Conservation (phyloP, 2,797 vertebrate species). For the Cyprinodon diabolis region DNA sequence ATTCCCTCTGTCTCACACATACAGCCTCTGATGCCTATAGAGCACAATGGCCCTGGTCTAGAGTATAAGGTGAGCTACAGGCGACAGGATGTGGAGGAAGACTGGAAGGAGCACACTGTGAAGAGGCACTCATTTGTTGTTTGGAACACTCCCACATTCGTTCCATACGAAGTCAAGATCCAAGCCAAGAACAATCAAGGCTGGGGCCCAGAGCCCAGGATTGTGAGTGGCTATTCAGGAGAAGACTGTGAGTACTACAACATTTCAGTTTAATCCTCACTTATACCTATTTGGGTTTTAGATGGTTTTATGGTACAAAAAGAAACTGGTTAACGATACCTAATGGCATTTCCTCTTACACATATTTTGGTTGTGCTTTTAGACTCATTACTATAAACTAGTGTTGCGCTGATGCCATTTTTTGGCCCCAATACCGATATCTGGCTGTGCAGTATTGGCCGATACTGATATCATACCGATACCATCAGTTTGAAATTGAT, state of each 20-base stretch:
- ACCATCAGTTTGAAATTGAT: too few relatives aligned
- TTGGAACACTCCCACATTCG: slow-evolving; percentile 88
- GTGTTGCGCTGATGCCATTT: too few relatives aligned
- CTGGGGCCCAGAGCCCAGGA: slow-evolving; percentile 86
- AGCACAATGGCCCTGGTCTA: slow-evolving; percentile 91
- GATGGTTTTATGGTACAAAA: background rate
- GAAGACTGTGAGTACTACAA: slow-evolving; percentile 90
- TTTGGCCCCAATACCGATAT: too few relatives aligned
- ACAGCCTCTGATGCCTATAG: slow-evolving; percentile 87
- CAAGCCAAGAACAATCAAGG: slow-evolving; percentile 90
- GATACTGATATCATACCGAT: too few relatives aligned
- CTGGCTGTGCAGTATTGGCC: too few relatives aligned
- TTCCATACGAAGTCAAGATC: slow-evolving; percentile 93
- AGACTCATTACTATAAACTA: too few relatives aligned
- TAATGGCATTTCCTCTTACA: background rate
- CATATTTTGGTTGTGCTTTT: background rate
- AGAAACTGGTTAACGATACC: background rate
- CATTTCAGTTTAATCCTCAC: background rate
- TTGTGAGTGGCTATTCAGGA: slow-evolving; percentile 88
- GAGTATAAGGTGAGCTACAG: slow-evolving; percentile 93
- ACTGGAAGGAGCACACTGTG: slow-evolving; percentile 89
- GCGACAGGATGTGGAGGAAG: slow-evolving; percentile 78
- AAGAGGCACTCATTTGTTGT: slow-evolving; percentile 90
- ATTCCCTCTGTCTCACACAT: slow-evolving; percentile 17
- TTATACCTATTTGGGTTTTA: background rate